Evolutionary conservation across 2,797 vertebrate species (phyloP).

Genomic region (Podarcis lilfordi): DNA sequence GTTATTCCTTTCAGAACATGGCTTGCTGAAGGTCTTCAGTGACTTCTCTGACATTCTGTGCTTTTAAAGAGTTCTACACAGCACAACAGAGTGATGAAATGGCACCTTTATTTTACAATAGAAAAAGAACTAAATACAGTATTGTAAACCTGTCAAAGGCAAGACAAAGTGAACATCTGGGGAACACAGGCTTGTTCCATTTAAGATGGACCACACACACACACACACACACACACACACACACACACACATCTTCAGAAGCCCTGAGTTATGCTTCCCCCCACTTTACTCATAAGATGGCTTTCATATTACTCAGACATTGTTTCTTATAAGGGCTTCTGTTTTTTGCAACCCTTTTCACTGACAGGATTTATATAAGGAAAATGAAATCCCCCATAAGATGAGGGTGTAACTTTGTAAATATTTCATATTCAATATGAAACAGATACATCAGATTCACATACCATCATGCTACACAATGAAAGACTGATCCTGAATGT

Average conservation of each 20-base stretch:
- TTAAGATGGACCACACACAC: neutral
- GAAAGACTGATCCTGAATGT: neutral
- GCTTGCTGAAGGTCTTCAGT: neutral
- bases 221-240: neutral
- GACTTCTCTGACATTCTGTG: neutral
- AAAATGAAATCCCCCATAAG: neutral
- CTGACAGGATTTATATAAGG: constrained; percentile 1
- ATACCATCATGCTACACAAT: neutral
- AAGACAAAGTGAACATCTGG: neutral
- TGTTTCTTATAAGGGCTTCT: neutral
- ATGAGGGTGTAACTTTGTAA: neutral
- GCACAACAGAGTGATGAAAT: neutral
- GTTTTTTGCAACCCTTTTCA: constrained; percentile 29
- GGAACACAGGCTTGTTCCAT: fast-evolving
- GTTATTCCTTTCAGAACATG: neutral
- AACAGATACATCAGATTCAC: neutral
- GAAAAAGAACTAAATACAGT: neutral
- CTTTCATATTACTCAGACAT: constrained; percentile 12
- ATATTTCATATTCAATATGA: neutral
- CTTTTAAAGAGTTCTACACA: neutral
- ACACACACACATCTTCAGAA: constrained; percentile 2
- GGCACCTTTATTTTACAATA: neutral
- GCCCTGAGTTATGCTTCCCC: neutral
- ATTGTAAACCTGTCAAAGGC: neutral
- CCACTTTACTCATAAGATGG: neutral